These are phyloP conservation scores for Speoplatyrhinus poulsoni DNA, from an alignment of 2,113 vertebrate genomes.

Conservation along the genomic window DNA sequence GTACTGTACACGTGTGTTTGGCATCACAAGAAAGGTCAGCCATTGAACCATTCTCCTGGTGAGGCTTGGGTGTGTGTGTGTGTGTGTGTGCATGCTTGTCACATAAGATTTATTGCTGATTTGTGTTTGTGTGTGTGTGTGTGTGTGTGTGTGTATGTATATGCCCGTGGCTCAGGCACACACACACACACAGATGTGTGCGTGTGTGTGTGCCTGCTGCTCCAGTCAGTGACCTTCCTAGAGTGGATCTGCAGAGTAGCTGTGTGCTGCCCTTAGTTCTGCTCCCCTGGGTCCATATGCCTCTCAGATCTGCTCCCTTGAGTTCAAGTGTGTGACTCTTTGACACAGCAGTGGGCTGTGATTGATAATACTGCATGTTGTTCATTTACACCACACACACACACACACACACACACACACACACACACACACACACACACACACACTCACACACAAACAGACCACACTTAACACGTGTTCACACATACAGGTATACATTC, in stretches of 20 bases:
- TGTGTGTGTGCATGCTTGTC: background rate
- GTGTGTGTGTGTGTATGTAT: constrained; percentile 8
- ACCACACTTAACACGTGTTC: background rate
- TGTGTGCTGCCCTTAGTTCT: background rate
- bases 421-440: background rate
- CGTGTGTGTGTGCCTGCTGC: constrained; percentile 2
- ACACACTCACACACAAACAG: background rate
- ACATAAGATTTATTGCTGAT: background rate
- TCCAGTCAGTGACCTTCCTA: background rate
- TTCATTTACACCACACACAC: too few relatives aligned
- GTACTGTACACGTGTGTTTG: constrained; percentile 27
- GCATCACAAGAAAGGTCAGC: constrained; percentile 39
- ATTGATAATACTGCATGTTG: too few relatives aligned
- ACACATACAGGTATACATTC: background rate
- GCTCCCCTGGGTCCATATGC: too few relatives aligned
- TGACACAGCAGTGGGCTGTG: too few relatives aligned
- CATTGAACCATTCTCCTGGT: constrained; percentile 26
- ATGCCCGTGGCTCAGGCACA: background rate
- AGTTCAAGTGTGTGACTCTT: too few relatives aligned
- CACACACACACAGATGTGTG: background rate
- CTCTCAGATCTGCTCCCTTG: too few relatives aligned
- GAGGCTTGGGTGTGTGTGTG: constrained; percentile 4
- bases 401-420: too few relatives aligned
- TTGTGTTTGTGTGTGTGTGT: background rate
- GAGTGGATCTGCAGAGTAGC: background rate